Conservation (phyloP, 2,113 vertebrate genomes). For the Cavia aperea region DNA sequence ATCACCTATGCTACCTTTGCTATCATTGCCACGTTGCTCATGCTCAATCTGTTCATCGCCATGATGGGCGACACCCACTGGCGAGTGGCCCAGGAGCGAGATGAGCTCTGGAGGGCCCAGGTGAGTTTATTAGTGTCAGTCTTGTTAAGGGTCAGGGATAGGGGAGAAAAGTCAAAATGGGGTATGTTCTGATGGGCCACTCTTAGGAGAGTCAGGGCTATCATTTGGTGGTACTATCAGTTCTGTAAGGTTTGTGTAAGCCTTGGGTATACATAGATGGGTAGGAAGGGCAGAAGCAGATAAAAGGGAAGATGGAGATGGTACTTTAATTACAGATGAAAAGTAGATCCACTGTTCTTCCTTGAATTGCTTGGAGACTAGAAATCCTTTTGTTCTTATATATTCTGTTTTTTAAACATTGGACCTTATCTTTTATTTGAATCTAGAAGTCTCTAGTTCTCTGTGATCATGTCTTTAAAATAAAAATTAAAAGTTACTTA, state of each 20-base stretch:
- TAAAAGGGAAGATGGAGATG: not conserved
- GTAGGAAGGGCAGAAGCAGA: not conserved
- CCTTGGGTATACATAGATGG: not conserved
- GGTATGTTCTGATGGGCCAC: not conserved
- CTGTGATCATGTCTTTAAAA: not conserved
- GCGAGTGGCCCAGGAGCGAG: constrained; percentile 90
- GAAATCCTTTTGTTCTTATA: not conserved
- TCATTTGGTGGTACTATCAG: not conserved
- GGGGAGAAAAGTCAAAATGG: not conserved
- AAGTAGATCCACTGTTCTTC: not conserved
- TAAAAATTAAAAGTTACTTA: not conserved
- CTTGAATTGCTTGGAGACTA: not conserved
- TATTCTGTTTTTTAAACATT: not conserved
- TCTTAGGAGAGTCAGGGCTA: not conserved
- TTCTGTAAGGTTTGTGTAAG: not conserved
- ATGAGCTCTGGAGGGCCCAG: constrained; percentile 96
- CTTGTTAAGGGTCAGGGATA: not conserved
- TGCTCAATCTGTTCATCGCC: constrained; percentile 92
- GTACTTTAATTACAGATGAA: not conserved
- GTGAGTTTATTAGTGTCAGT: constrained; percentile 68
- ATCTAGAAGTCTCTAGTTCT: not conserved
- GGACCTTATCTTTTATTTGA: not conserved
- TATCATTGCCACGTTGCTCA: constrained; percentile 87
- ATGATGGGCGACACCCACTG: constrained; percentile 98
- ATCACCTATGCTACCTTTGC: constrained; percentile 86